These are phyloP conservation scores for Palythoa grandis DNA, from an alignment of 92 coral and sea anemone genomes.

Conservation along the genomic window DNA sequence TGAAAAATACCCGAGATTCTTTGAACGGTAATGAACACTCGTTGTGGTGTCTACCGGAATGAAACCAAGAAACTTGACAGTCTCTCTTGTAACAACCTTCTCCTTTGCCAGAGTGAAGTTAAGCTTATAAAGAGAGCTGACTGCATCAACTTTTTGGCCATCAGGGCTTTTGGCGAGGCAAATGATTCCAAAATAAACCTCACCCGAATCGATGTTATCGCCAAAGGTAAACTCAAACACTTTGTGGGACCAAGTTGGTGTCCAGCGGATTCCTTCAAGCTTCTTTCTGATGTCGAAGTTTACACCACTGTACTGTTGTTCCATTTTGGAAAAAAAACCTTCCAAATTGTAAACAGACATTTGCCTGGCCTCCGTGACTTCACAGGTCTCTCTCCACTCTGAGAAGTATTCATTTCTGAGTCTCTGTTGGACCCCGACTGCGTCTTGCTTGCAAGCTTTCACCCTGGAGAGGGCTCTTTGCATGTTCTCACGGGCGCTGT, in stretches of 20 bases:
- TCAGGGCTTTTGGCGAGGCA: slow-evolving; percentile 68
- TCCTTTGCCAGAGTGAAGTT: slow-evolving; percentile 59
- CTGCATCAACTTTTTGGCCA: slow-evolving; percentile 61
- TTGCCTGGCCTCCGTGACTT: slow-evolving; percentile 54
- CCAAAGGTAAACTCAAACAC: slow-evolving; percentile 64
- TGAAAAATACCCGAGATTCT: slow-evolving; percentile 55
- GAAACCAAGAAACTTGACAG: slow-evolving; percentile 54
- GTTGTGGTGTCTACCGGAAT: slow-evolving; percentile 42
- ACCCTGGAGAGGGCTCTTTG: slow-evolving; percentile 53
- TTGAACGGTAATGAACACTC: slow-evolving; percentile 44
- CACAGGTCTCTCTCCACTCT: slow-evolving; percentile 55
- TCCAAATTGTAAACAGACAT: slow-evolving; percentile 44
- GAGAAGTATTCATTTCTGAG: slow-evolving; percentile 56
- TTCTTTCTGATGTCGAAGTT: slow-evolving; percentile 53
- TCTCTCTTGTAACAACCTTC: slow-evolving; percentile 36
- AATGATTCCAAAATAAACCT: slow-evolving; percentile 64
- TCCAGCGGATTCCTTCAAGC: slow-evolving; percentile 54
- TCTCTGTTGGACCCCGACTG: slow-evolving; percentile 35
- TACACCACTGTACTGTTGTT: slow-evolving; percentile 53
- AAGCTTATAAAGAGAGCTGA: slow-evolving; percentile 60
- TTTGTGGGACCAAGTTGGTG: slow-evolving; percentile 59
- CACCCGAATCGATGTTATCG: slow-evolving; percentile 51
- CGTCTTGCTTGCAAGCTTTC: slow-evolving; percentile 55
- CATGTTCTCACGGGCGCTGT: slow-evolving; percentile 44
- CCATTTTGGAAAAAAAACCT: slow-evolving; percentile 51